Evolutionary conservation across 2,888 invertebrate genomes (phyloP).

Genomic region (Dasysyrphus tricinctus): DNA sequence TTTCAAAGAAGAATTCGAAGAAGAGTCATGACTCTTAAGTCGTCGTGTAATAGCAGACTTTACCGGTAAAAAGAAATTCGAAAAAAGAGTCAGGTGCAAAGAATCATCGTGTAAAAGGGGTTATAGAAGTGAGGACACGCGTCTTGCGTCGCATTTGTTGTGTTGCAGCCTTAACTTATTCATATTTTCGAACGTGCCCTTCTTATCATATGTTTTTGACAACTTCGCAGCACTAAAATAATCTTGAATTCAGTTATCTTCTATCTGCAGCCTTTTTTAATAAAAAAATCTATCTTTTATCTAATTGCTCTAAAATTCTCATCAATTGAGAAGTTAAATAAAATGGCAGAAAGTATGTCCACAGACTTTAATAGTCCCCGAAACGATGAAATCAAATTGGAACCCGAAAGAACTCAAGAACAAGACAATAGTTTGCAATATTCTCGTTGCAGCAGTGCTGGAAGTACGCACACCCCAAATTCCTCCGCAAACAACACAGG

Average conservation of each 20-base stretch:
- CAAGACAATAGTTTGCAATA: constrained; percentile 85
- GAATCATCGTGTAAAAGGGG: no score
- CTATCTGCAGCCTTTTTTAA: constrained; percentile 38
- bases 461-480: constrained; percentile 90
- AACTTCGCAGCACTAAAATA: constrained; percentile 34
- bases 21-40: no score
- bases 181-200: constrained; percentile 12
- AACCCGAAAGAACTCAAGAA: constrained; percentile 86
- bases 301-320: constrained; percentile 3
- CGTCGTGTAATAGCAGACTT: no score
- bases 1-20: no score
- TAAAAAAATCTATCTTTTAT: neutral
- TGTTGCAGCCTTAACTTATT: neutral
- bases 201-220: constrained; percentile 69
- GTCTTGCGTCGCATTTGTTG: no score
- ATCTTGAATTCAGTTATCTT: constrained; percentile 22
- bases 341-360: constrained; percentile 70
- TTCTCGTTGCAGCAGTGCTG: constrained; percentile 90
- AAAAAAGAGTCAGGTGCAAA: no score
- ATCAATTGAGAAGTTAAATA: neutral
- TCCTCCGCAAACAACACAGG: constrained; percentile 93
- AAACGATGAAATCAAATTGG: constrained; percentile 78
- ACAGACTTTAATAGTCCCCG: constrained; percentile 51
- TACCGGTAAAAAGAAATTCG: no score
- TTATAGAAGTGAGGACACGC: no score